Percentiles rank a stretch among this genome's conserved stretches.
These are phyloP conservation scores for Amblyopsis hoosieri DNA, from an alignment of 2,797 vertebrate genomes.

Conservation along the genomic window DNA sequence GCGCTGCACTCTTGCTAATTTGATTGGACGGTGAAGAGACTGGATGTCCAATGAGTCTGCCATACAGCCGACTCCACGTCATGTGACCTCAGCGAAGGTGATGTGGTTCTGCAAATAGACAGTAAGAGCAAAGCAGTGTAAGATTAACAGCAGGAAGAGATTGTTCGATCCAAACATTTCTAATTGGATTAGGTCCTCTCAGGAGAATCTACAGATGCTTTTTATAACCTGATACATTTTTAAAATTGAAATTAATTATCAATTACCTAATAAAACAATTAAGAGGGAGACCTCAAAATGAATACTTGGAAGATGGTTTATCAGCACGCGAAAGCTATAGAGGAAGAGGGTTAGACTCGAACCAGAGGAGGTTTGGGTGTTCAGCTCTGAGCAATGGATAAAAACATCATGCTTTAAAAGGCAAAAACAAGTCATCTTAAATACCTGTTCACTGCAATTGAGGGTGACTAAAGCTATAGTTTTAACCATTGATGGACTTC, in stretches of 20 bases:
- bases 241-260: too few species aligned
- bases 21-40: conserved; percentile 89
- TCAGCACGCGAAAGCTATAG: not conserved
- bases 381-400: not conserved
- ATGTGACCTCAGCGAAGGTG: conserved; percentile 99
- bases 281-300: conserved; percentile 9
- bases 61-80: conserved; percentile 89
- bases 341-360: not conserved
- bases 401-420: conserved; percentile 23
- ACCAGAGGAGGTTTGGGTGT: not conserved
- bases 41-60: conserved; percentile 94
- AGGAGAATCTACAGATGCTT: not conserved
- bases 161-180: not conserved
- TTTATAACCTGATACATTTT: not conserved
- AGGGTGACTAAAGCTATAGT: too few species aligned
- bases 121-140: not conserved
- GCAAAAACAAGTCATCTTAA: conserved; percentile 26
- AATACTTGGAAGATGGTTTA: not conserved
- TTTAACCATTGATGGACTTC: not conserved
- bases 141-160: not conserved
- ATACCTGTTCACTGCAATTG: not conserved
- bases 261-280: too few species aligned
- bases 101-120: conserved; percentile 88
- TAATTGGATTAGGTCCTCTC: conserved; percentile 7
- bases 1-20: conserved; percentile 77